These are phyloP conservation scores for Mylabris sibirica DNA, from an alignment of 2,888 invertebrate genomes.

Conservation along the genomic window DNA sequence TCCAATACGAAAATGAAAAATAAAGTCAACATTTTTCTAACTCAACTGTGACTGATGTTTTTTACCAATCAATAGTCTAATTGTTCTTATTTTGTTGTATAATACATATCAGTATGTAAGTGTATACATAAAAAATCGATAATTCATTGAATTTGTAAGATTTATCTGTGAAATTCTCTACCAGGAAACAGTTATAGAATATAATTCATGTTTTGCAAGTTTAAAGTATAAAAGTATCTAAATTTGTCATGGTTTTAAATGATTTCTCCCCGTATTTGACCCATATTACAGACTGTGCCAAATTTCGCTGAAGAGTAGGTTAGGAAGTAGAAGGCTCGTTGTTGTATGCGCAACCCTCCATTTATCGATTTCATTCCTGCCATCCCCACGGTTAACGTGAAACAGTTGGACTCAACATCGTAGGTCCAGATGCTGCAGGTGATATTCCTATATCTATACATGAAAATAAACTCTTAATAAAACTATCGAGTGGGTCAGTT, in stretches of 20 bases:
- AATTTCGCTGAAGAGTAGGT: background rate
- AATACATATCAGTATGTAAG: too few species aligned
- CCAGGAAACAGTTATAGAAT: too few species aligned
- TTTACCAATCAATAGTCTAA: background rate
- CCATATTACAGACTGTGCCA: background rate
- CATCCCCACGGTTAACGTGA: background rate
- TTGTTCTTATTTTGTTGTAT: too few species aligned
- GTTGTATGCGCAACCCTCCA: background rate
- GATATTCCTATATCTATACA: background rate
- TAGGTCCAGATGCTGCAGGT: background rate
- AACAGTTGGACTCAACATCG: background rate
- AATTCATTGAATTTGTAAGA: too few species aligned
- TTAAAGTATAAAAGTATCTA: background rate
- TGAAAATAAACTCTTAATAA: background rate
- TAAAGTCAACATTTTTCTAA: background rate
- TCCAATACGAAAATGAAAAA: background rate
- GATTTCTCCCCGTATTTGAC: background rate
- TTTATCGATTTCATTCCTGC: background rate
- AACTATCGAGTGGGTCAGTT: background rate
- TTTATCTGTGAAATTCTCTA: background rate
- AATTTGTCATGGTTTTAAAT: background rate
- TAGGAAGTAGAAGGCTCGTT: background rate
- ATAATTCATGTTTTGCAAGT: too few species aligned
- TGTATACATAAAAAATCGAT: too few species aligned
- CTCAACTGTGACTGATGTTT: background rate